phyloP scores from a whole-genome alignment of 30 jellyfish, hydroid and myxozoan species.

The Calvadosia cruxmelitensis region DNA sequence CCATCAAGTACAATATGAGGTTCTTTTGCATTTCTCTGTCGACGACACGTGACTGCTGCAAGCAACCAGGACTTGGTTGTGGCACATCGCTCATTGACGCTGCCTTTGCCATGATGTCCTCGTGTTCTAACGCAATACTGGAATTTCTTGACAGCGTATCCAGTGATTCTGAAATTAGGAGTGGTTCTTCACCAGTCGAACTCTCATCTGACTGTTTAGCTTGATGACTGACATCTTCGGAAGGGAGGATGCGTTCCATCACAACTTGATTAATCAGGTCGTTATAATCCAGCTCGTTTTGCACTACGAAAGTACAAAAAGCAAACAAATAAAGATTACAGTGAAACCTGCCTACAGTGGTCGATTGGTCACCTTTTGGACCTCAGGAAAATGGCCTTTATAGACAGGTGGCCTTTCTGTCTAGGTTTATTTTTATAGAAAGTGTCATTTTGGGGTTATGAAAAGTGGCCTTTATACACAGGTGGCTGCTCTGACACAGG shows the following conservation, averaged over 20 bases:
- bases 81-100: conserved; percentile 18
- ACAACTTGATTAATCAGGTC: conserved; percentile 69
- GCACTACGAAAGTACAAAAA: conserved; percentile 7
- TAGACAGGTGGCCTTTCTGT: too few relatives aligned
- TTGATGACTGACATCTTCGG: conserved; percentile 8
- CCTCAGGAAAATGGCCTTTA: too few relatives aligned
- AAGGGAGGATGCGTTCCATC: conserved; percentile 46
- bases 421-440: background rate
- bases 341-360: background rate
- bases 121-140: conserved; percentile 34
- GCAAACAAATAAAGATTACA: too few relatives aligned
- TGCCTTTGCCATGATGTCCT: conserved; percentile 33
- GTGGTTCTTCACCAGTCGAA: conserved; percentile 9
- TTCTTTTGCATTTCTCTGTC: conserved; percentile 1
- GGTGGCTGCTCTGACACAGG: too few relatives aligned
- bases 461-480: too few relatives aligned
- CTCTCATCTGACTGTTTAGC: conserved; percentile 3
- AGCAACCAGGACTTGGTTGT: background rate
- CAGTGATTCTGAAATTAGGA: conserved; percentile 26
- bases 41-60: background rate
- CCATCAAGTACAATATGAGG: conserved; percentile 19
- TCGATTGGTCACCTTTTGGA: background rate
- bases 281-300: conserved; percentile 25
- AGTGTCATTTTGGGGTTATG: too few relatives aligned
- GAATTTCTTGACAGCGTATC: conserved; percentile 12